A percentile compares a stretch with the other conserved stretches of the same genome.
Conservation (phyloP, 2,113 vertebrate genomes). For the Beaufortia kweichowensis region DNA sequence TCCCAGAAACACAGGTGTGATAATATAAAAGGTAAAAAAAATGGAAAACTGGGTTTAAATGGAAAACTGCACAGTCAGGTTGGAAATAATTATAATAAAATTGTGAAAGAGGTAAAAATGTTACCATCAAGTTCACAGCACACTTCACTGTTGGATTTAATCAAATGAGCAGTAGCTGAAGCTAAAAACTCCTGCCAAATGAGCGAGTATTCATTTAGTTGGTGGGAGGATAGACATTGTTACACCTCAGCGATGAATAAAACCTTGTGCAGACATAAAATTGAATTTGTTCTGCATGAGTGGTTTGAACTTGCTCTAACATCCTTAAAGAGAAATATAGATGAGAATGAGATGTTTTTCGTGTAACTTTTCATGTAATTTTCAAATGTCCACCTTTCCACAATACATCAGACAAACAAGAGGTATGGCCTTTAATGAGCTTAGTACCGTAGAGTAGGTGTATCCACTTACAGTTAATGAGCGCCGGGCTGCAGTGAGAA, state of each 20-base stretch:
- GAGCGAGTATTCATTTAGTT: conserved; percentile 14
- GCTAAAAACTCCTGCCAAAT: conserved; percentile 23
- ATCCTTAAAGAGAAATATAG: not conserved
- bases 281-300: not conserved
- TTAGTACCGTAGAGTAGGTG: not conserved
- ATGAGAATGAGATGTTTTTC: not conserved
- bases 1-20: too few species aligned
- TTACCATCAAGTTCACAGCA: conserved; percentile 5
- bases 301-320: not conserved
- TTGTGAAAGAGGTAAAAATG: not conserved
- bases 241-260: not conserved
- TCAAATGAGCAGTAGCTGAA: conserved; percentile 1
- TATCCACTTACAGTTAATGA: conserved; percentile 29
- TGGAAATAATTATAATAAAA: not conserved
- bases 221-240: conserved; percentile 1
- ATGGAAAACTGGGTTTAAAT: not conserved
- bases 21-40: too few species aligned
- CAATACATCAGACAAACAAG: conserved; percentile 24
- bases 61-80: not conserved
- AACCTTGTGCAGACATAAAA: conserved; percentile 4
- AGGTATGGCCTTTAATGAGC: conserved; percentile 14
- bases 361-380: not conserved
- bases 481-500: not conserved
- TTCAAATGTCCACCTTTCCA: not conserved
- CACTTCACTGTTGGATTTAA: not conserved